phyloP scores from a whole-genome alignment of 2,888 invertebrate species.

The Meteorus cinctellus region DNA sequence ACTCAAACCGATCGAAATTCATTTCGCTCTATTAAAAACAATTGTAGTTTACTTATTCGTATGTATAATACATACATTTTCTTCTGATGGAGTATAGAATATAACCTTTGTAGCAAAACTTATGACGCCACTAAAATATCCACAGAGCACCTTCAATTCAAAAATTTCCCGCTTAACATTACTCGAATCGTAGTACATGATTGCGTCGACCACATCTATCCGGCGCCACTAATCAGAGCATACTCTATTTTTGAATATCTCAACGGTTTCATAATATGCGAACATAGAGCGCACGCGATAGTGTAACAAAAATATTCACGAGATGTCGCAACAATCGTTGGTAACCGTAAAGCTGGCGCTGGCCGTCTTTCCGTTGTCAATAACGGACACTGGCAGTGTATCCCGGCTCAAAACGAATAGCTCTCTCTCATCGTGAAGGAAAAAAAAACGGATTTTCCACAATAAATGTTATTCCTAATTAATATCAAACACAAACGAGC shows the following conservation, averaged over 20 bases:
- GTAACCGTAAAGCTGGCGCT: conserved; percentile 63
- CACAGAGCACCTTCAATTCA: background rate
- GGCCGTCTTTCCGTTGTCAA: conserved; percentile 67
- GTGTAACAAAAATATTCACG: background rate
- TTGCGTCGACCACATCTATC: background rate
- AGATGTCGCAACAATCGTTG: conserved; percentile 56
- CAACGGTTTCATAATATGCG: background rate
- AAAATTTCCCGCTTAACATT: background rate
- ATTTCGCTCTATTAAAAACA: no score
- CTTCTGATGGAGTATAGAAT: no score
- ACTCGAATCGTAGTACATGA: background rate
- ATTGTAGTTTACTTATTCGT: no score
- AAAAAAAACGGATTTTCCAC: conserved; percentile 27
- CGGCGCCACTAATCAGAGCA: background rate
- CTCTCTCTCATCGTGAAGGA: conserved; percentile 48
- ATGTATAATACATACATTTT: no score
- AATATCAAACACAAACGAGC: conserved; percentile 35
- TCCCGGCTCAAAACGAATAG: conserved; percentile 63
- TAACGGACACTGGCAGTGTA: conserved; percentile 66
- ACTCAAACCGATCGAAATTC: background rate
- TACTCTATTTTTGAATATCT: background rate
- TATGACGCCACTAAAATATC: no score
- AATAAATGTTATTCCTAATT: conserved; percentile 36
- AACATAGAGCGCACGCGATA: background rate
- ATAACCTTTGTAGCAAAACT: no score